phyloP scores from a whole-genome alignment of 2,113 vertebrate species.

The Nothoprocta pentlandii region DNA sequence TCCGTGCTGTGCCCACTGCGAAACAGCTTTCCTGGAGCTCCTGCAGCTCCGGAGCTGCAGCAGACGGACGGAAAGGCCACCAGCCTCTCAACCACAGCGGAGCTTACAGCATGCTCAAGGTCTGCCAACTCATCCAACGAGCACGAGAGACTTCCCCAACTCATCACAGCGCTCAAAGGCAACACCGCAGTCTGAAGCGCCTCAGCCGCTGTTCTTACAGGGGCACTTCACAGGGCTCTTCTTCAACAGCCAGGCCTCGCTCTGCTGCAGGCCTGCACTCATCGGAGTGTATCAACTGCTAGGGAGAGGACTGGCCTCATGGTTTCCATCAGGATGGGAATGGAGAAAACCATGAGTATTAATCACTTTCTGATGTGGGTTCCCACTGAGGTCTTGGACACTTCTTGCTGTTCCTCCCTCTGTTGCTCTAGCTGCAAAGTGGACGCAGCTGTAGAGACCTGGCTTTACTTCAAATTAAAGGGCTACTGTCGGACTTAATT shows the following conservation, averaged over 20 bases:
- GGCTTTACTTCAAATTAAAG: background rate
- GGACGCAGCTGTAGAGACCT: background rate
- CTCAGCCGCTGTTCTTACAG: conserved; percentile 6
- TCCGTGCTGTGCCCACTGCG: background rate
- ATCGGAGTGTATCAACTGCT: background rate
- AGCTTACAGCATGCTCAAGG: rapidly evolving
- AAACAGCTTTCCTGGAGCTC: background rate
- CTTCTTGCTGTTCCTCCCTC: background rate
- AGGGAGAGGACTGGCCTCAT: background rate
- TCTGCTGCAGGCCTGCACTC: background rate
- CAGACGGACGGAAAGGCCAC: background rate
- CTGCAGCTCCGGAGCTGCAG: background rate
- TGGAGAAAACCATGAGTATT: background rate
- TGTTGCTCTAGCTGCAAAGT: background rate
- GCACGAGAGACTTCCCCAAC: background rate
- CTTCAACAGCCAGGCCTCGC: background rate
- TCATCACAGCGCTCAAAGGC: background rate
- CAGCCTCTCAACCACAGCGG: background rate
- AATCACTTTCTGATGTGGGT: background rate
- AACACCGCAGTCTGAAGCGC: background rate
- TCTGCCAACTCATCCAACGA: background rate
- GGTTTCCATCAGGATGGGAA: background rate
- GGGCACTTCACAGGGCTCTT: background rate
- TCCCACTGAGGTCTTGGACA: background rate
- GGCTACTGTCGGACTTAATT: background rate